A percentile compares a stretch with the other conserved stretches of the same genome.
Evolutionary conservation across 2,113 vertebrate genomes (phyloP).

Genomic region (Tautogolabrus adspersus): DNA sequence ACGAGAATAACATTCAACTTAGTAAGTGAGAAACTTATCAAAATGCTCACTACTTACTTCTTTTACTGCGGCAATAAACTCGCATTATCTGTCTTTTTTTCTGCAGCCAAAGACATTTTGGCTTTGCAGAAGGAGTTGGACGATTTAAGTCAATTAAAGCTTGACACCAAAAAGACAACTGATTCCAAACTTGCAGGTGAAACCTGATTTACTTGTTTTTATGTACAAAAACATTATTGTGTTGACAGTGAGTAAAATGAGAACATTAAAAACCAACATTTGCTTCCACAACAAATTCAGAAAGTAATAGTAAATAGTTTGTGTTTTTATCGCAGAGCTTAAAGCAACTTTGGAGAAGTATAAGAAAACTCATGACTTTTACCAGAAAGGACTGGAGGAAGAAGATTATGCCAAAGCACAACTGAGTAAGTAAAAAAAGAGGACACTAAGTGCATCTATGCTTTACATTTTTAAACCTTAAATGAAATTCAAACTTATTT

Average conservation of each 20-base stretch:
- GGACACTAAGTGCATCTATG: no score
- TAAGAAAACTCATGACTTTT: not conserved
- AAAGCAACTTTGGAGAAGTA: slow-evolving; percentile 18
- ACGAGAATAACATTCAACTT: slow-evolving; percentile 5
- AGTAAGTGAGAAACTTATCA: slow-evolving; percentile 40
- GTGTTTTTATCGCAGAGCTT: slow-evolving; percentile 25
- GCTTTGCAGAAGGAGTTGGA: slow-evolving; percentile 5
- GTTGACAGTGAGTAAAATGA: no score
- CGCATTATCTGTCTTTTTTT: not conserved
- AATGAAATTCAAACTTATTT: no score
- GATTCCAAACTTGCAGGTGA: slow-evolving; percentile 18
- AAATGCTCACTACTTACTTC: no score
- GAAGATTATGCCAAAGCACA: slow-evolving; percentile 19
- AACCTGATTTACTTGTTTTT: not conserved
- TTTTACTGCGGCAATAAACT: not conserved
- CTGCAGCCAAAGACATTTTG: slow-evolving; percentile 57
- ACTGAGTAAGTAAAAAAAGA: slow-evolving; percentile 45
- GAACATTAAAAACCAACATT: no score
- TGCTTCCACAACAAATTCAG: no score
- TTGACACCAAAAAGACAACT: fast-evolving
- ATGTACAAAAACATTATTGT: not conserved
- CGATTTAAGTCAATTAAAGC: not conserved
- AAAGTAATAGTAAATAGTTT: no score
- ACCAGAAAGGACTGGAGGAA: slow-evolving; percentile 41
- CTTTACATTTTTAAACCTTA: no score